These are phyloP conservation scores for Trogon surrucura DNA, from an alignment of 2,113 vertebrate species.

Conservation along the genomic window DNA sequence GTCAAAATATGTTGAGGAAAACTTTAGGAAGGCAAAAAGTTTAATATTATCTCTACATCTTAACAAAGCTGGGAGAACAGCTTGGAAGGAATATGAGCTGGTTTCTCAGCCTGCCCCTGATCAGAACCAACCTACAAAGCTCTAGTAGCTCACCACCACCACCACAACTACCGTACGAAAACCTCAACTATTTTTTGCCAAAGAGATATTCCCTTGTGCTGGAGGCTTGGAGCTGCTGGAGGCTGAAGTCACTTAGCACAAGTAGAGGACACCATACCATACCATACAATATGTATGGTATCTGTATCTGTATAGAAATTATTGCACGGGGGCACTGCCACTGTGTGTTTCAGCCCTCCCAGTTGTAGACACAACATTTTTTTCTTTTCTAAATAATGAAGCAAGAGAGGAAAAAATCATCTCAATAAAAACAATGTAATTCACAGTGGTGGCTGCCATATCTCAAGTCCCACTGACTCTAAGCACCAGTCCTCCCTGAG, in stretches of 20 bases:
- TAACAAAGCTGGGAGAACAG: neutral
- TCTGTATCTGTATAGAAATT: neutral
- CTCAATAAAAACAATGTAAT: neutral
- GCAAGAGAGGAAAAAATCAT: neutral
- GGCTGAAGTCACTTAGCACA: neutral
- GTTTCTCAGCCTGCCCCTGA: neutral
- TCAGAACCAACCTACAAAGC: neutral
- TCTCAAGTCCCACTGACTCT: neutral
- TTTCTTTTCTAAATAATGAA: neutral
- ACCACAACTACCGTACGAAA: neutral
- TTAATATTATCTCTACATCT: rapidly evolving
- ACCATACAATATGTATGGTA: too few relatives aligned
- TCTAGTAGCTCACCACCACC: neutral
- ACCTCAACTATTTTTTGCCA: neutral
- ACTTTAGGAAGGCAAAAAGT: neutral
- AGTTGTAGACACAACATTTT: neutral
- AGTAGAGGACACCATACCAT: neutral
- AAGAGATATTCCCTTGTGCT: neutral
- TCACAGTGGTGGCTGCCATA: neutral
- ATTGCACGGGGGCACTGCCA: neutral
- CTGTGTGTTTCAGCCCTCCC: neutral
- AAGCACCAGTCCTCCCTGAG: neutral
- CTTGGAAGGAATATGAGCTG: neutral
- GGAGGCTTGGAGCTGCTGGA: neutral
- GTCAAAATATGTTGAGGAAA: neutral